Evolutionary conservation across 2,113 vertebrate species (phyloP), one percentile per base, ranked within the genome.

Genomic region (Thunnus thynnus): DNA sequence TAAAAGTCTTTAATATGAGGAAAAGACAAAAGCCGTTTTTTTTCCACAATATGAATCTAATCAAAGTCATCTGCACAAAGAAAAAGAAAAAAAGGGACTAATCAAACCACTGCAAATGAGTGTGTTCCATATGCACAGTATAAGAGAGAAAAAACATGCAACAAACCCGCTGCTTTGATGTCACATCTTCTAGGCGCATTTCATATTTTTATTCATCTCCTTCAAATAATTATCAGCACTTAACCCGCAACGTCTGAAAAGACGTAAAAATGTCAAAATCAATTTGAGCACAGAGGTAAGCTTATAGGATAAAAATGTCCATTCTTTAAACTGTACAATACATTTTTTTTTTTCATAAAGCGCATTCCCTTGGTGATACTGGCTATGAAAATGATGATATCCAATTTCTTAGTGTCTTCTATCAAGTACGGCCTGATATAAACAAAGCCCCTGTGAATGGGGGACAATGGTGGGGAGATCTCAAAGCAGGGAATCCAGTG

Each of bases 401-500:
- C 86, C 85, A 88, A 80, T 86, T 86, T 88, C 80, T 72, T 80
- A 71, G 78, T 54, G 86, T 84, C 83, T 87, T 84, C 84, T 82
- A 85, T 89, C 86, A 88, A 92, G 86, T 84, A 54, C 55, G 63
- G 56, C 30, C 73, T 65, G 76, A 72, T 89, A 80, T 81, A 92
- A 90, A 93, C 90, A 89, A 92, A 90, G 82, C 88, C 88, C 82
- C 50, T 25, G 88, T 91, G 96, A 96, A 97, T 96, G 96, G 96
- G 95, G 96, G 96, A 84, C 96, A 96, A 86, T 89, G 78, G 78
- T 46, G 64, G 58, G 55, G 78, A 57, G 44, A 70, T 79, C 88
- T 88, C 87, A 86, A 87, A 90, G 89, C 83, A 56, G 74, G 58
- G 78, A 90, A 83, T 86, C 91, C 88, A 78, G 47, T 30, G 91